phyloP scores from a whole-genome alignment of 1,140 invertebrate genomes.

The Caenorhabditis inopinata region DNA sequence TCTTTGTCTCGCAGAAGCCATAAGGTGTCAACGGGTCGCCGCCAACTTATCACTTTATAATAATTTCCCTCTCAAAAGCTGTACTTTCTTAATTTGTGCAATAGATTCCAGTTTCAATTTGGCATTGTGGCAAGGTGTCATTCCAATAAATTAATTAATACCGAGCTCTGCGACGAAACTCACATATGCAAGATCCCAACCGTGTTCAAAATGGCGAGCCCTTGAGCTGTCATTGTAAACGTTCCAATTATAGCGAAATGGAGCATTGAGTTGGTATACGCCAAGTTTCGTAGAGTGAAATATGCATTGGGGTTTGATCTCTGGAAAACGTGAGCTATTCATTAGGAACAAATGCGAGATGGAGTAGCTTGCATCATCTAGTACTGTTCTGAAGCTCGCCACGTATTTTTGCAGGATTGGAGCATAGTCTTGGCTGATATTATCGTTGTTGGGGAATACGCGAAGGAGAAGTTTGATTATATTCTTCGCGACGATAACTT shows the following conservation, averaged over 20 bases:
- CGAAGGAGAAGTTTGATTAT: background rate
- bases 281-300: background rate
- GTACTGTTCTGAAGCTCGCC: background rate
- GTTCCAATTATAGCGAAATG: slow-evolving; percentile 40
- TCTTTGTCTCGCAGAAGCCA: slow-evolving; percentile 63
- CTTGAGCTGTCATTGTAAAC: background rate
- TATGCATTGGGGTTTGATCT: background rate
- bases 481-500: background rate
- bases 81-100: slow-evolving; percentile 30
- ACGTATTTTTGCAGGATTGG: background rate
- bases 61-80: background rate
- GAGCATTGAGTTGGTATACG: slow-evolving; percentile 25
- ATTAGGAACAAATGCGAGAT: no score
- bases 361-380: no score
- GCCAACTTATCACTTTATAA: background rate
- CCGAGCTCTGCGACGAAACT: background rate
- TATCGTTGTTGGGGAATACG: background rate
- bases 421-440: background rate
- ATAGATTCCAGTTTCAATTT: background rate
- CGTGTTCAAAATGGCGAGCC: slow-evolving; percentile 10
- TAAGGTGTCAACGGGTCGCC: slow-evolving; percentile 20
- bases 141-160: slow-evolving; percentile 33
- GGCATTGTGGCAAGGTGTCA: slow-evolving; percentile 17
- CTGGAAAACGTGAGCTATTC: background rate
- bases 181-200: slow-evolving; percentile 40